These are phyloP conservation scores for Adelognathus sp. DNA, from an alignment of 2,888 invertebrate species.

Conservation along the genomic window DNA sequence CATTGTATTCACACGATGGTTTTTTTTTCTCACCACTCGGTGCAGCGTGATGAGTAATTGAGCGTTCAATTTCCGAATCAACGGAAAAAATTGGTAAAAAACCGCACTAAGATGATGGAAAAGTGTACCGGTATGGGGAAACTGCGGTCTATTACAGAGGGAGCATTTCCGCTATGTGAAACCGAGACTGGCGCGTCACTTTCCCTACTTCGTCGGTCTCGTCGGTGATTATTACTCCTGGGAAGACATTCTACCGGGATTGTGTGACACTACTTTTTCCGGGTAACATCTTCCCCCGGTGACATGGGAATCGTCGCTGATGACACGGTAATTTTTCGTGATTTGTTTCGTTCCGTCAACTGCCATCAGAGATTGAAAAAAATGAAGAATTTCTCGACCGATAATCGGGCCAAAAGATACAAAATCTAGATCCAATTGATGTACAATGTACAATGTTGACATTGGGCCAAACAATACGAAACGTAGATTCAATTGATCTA, in stretches of 20 bases:
- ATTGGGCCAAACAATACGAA: too few relatives aligned
- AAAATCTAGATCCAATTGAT: too few relatives aligned
- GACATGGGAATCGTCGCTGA: slow-evolving; percentile 28
- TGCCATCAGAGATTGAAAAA: background rate
- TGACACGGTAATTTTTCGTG: background rate
- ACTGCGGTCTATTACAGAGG: background rate
- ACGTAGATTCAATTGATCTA: too few relatives aligned
- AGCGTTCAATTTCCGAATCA: too few relatives aligned
- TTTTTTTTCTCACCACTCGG: too few relatives aligned
- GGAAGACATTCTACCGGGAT: slow-evolving; percentile 18
- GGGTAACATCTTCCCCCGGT: slow-evolving; percentile 25
- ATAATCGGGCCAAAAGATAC: too few relatives aligned
- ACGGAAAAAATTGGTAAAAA: too few relatives aligned
- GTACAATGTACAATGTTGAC: too few relatives aligned
- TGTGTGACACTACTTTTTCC: slow-evolving; percentile 49
- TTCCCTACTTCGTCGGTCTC: slow-evolving; percentile 43
- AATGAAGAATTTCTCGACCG: background rate
- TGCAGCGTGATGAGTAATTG: too few relatives aligned
- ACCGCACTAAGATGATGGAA: too few relatives aligned
- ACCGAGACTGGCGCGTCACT: slow-evolving; percentile 34
- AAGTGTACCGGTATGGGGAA: background rate
- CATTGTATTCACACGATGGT: too few relatives aligned
- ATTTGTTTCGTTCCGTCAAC: background rate
- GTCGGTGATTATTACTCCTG: slow-evolving; percentile 19
- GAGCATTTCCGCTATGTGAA: slow-evolving; percentile 12